A percentile compares a stretch with the other conserved stretches of the same genome.
phyloP scores from a whole-genome alignment of 2,888 invertebrate genomes.

The Tineola bisselliella region DNA sequence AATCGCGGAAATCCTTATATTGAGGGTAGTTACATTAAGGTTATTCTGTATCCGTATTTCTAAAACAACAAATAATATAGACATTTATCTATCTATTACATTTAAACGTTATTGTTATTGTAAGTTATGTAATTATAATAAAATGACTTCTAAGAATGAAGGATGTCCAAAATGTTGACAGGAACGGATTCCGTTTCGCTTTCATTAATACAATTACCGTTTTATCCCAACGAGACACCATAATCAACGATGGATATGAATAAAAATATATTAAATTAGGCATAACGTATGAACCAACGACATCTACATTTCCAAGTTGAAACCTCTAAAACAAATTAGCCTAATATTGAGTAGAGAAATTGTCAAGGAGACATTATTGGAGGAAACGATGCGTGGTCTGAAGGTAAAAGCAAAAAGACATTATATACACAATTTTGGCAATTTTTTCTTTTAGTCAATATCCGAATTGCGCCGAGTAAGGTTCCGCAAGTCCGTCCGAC shows the following conservation, averaged over 20 bases:
- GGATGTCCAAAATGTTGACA: not conserved
- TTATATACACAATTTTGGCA: slow-evolving; percentile 37
- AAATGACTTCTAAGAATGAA: not conserved
- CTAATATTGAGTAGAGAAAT: slow-evolving; percentile 28
- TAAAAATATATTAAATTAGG: not conserved
- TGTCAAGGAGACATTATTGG: slow-evolving; percentile 34
- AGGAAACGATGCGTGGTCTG: slow-evolving; percentile 44
- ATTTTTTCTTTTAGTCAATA: slow-evolving; percentile 41
- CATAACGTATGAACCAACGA: not conserved
- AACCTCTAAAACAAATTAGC: slow-evolving; percentile 35
- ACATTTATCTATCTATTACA: too few relatives aligned
- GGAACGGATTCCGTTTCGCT: not conserved
- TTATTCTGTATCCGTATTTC: too few relatives aligned
- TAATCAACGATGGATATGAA: not conserved
- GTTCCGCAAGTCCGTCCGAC: slow-evolving; percentile 42
- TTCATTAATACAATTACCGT: not conserved
- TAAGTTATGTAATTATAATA: too few relatives aligned
- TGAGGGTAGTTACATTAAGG: too few relatives aligned
- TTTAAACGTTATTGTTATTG: too few relatives aligned
- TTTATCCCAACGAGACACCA: not conserved
- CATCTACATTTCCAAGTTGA: not conserved
- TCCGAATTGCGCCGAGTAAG: slow-evolving; percentile 39
- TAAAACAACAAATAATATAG: too few relatives aligned
- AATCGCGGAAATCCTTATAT: too few relatives aligned
- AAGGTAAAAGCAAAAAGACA: slow-evolving; percentile 22